Conservation (phyloP, 2,888 invertebrate species). For the Tenthredo mesomela region DNA sequence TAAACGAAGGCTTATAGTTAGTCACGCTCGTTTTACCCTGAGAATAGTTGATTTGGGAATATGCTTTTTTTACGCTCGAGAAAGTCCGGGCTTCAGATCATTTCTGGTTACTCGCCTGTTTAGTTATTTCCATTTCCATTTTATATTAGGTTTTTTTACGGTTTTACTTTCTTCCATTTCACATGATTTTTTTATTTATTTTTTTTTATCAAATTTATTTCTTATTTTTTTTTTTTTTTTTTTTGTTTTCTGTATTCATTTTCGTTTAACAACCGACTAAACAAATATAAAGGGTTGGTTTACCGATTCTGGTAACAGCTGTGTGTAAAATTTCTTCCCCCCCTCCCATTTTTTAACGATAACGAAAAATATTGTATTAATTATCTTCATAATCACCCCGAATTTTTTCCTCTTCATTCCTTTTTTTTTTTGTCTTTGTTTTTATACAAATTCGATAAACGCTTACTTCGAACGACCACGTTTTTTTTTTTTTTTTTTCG, state of each 20-base stretch:
- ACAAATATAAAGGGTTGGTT: background rate
- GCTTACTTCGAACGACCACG: too few species aligned
- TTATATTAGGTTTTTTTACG: background rate
- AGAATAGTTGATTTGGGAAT: slow-evolving; percentile 15
- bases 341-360: background rate
- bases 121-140: background rate
- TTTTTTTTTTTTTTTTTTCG: too few species aligned
- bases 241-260: background rate
- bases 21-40: slow-evolving; percentile 2
- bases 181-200: background rate
- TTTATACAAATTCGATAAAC: too few species aligned
- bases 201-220: too few species aligned
- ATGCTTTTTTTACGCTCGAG: background rate
- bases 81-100: background rate
- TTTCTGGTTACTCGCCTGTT: background rate
- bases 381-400: background rate
- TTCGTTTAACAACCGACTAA: background rate
- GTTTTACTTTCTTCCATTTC: background rate
- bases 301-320: background rate
- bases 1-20: slow-evolving; percentile 27
- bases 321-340: background rate
- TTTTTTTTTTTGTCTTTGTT: too few species aligned
- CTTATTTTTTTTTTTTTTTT: too few species aligned
- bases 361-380: background rate
- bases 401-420: background rate